These are phyloP conservation scores for Acropternis orthonyx DNA, from an alignment of 2,797 vertebrate species.

Conservation along the genomic window DNA sequence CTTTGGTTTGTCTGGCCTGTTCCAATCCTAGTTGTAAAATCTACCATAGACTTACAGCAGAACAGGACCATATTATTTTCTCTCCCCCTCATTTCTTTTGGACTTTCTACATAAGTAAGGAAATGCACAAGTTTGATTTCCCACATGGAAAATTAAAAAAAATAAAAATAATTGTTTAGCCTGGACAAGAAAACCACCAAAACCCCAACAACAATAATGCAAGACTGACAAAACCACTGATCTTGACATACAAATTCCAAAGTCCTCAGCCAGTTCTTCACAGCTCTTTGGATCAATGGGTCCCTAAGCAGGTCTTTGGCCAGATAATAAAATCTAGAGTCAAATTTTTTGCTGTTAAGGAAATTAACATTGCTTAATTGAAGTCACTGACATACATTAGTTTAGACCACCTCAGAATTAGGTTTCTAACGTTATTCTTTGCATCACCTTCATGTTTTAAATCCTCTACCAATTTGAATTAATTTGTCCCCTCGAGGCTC, in stretches of 20 bases:
- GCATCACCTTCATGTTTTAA: neutral
- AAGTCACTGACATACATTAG: neutral
- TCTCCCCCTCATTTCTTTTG: neutral
- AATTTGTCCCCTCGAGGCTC: neutral
- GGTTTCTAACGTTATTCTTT: neutral
- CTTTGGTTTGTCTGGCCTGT: neutral
- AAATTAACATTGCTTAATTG: neutral
- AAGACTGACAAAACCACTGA: neutral
- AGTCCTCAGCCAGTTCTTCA: neutral
- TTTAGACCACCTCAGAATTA: neutral
- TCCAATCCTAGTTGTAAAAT: neutral
- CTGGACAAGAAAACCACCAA: neutral
- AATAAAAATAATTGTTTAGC: neutral
- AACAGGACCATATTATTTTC: neutral
- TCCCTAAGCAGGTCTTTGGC: neutral
- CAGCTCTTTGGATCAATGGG: neutral
- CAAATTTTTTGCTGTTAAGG: neutral
- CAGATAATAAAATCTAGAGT: neutral
- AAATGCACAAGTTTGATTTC: neutral
- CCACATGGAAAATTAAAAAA: neutral
- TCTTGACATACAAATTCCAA: neutral
- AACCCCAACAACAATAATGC: neutral
- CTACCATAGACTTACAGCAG: neutral
- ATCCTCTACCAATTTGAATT: neutral
- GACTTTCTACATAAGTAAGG: neutral